Conservation (phyloP, 2,797 vertebrate genomes). For the Enteromius fasciolatus region DNA sequence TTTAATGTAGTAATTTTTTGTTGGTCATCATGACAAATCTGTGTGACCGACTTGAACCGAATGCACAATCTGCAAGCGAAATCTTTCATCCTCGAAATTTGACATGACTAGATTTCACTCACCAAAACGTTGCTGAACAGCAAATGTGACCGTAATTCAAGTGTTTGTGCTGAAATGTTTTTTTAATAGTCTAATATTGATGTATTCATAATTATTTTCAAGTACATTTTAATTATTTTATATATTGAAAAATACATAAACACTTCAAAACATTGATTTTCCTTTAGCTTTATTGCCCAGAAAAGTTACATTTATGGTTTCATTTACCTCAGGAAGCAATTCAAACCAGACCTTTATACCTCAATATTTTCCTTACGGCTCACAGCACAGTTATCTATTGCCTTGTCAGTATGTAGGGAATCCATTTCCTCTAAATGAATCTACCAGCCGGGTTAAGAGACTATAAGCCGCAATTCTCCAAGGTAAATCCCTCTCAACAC, state of each 20-base stretch:
- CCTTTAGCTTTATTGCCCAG: neutral
- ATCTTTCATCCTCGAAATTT: neutral
- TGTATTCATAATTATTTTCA: neutral
- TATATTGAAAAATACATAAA: neutral
- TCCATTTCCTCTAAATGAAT: slow-evolving; percentile 75
- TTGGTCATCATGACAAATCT: neutral
- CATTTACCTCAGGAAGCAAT: slow-evolving; percentile 38
- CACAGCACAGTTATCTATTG: slow-evolving; percentile 25
- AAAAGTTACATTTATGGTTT: slow-evolving; percentile 44
- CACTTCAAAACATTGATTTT: neutral
- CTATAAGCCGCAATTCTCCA: slow-evolving; percentile 77
- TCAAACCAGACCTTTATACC: slow-evolving; percentile 46
- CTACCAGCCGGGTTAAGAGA: slow-evolving; percentile 72
- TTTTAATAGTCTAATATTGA: neutral
- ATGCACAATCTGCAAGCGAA: neutral
- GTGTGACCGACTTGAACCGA: neutral
- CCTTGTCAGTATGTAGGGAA: slow-evolving; percentile 54
- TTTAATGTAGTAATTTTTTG: no score
- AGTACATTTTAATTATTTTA: neutral
- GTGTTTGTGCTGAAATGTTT: neutral
- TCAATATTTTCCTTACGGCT: slow-evolving; percentile 26
- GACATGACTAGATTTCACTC: neutral
- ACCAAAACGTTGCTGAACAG: neutral
- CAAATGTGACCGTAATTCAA: neutral
- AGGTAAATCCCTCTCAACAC: slow-evolving; percentile 73